Evolutionary conservation across 2,888 invertebrate species (phyloP).

Genomic region (Eutolmus rufibarbis): DNA sequence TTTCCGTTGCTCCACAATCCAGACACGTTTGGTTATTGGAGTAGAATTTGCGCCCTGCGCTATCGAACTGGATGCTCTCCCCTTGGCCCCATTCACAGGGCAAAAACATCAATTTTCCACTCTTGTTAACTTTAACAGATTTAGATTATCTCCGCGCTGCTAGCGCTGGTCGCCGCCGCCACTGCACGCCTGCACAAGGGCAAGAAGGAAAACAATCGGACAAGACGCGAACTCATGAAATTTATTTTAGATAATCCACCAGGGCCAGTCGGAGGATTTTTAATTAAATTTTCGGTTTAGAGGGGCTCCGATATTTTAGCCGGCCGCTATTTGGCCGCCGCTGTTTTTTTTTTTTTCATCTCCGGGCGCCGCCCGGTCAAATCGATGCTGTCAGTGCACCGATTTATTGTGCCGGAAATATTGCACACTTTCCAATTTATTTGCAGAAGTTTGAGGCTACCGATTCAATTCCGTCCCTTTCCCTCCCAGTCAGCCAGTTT

Average conservation of each 20-base stretch:
- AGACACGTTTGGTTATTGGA: neutral
- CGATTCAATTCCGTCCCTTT: no score
- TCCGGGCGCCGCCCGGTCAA: neutral
- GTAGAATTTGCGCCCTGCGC: neutral
- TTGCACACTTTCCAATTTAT: slow-evolving; percentile 22
- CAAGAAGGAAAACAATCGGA: slow-evolving; percentile 21
- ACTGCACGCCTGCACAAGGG: neutral
- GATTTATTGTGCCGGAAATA: slow-evolving; percentile 24
- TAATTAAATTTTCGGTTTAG: slow-evolving; percentile 12
- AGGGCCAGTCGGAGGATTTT: neutral
- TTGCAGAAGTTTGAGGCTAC: neutral
- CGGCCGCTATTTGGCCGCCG: neutral
- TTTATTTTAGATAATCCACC: slow-evolving; percentile 35
- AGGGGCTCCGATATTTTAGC: neutral
- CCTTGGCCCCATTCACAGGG: neutral
- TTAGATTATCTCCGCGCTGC: slow-evolving; percentile 6
- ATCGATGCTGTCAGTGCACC: slow-evolving; percentile 22
- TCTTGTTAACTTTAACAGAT: slow-evolving; percentile 31
- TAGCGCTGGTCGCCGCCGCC: neutral
- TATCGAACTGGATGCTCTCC: neutral
- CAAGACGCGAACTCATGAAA: slow-evolving; percentile 28
- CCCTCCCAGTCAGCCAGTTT: neutral
- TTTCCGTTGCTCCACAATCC: neutral
- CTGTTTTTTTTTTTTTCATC: neutral
- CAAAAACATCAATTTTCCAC: slow-evolving; percentile 30